Conservation (phyloP, 2,113 vertebrate genomes). For the Willisornis vidua region DNA sequence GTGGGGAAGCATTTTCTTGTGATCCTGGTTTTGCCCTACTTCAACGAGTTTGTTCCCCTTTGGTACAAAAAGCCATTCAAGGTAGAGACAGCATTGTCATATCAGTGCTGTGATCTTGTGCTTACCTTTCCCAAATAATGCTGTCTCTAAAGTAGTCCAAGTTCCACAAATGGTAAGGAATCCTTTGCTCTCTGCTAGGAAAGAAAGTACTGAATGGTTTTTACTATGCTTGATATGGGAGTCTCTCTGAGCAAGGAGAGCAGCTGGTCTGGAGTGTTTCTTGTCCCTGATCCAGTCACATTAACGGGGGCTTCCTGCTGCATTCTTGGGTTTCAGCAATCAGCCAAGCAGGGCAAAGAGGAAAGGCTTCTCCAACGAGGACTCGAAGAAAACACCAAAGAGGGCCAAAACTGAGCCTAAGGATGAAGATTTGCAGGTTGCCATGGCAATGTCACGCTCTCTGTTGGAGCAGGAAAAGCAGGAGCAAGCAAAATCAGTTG, state of each 20-base stretch:
- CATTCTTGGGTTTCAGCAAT: conserved; percentile 58
- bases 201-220: neutral
- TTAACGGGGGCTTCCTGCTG: conserved; percentile 12
- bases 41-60: neutral
- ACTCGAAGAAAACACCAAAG: conserved; percentile 77
- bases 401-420: conserved; percentile 56
- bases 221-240: neutral
- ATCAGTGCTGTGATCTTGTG: neutral
- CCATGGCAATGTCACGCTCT: conserved; percentile 91
- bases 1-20: neutral
- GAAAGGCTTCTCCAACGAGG: conserved; percentile 69
- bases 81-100: neutral
- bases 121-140: neutral
- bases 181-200: neutral
- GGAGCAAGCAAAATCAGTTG: conserved; percentile 29
- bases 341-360: conserved; percentile 72
- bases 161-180: neutral
- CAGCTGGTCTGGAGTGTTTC: conserved; percentile 21
- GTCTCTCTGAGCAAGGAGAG: neutral
- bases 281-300: conserved; percentile 12
- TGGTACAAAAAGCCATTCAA: neutral
- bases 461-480: conserved; percentile 76
- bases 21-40: neutral
- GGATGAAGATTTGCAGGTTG: conserved; percentile 89
- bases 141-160: neutral